These are phyloP conservation scores for Orthosia gracilis DNA, from an alignment of 2,888 invertebrate genomes.

Conservation along the genomic window DNA sequence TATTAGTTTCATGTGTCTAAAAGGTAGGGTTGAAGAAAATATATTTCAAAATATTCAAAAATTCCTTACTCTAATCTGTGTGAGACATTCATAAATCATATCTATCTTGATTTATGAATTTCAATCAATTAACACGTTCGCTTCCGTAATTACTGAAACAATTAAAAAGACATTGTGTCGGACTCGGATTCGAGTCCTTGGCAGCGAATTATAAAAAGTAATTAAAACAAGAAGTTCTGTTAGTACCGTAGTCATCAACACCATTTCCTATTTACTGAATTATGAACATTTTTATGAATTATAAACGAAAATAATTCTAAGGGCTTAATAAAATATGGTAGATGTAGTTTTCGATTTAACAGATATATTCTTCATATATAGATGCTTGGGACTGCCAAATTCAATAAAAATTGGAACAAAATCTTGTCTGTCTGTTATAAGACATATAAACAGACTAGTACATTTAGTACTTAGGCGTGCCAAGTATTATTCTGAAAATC, in stretches of 20 bases:
- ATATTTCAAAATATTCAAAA: background rate
- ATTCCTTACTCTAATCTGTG: background rate
- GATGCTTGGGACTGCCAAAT: conserved; percentile 18
- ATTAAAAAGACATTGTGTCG: no score
- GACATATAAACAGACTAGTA: background rate
- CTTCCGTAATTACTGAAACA: no score
- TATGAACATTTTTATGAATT: background rate
- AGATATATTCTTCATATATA: conserved; percentile 13
- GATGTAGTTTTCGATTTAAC: background rate
- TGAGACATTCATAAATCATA: background rate
- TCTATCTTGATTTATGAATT: background rate
- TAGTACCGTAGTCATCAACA: background rate
- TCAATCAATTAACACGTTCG: no score
- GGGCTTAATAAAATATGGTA: background rate
- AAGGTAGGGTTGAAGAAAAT: no score
- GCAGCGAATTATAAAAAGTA: background rate
- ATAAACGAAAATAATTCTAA: background rate
- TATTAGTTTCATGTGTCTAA: no score
- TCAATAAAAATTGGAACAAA: background rate
- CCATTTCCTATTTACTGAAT: background rate
- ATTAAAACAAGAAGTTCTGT: background rate
- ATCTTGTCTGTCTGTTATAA: background rate
- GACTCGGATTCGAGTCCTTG: no score
- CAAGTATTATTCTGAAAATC: conserved; percentile 11
- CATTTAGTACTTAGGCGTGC: background rate